Evolutionary conservation across 64 coral and sea anemone species (phyloP), one percentile per base, ranked within the genome.

Genomic region (Catalaphyllia jardinei): DNA sequence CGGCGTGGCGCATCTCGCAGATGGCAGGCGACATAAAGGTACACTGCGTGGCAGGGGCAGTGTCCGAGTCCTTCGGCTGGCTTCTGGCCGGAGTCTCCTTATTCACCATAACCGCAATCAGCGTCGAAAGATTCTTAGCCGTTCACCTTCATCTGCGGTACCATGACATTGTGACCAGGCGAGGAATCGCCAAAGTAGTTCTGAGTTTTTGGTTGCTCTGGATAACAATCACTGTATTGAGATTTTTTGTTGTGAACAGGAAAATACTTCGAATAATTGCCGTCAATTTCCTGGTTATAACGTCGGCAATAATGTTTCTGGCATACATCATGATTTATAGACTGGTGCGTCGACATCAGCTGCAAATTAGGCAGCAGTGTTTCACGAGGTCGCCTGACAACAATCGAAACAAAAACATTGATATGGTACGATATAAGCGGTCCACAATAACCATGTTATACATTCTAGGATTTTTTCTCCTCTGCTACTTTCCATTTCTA

Each of bases 391-490:
- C 63, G 19, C 19, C 62, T 6, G 35, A 10, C 22, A 22, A 71
- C 62, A 28, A 9, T 31, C 65, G 65, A 10, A 64, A 22, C 61
- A 83, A 83, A 31, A 71, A 22, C 31, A 85, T 85, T 15, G 62
- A 71, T 63, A 93, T 88, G 62, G 15, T 62, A 29, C 72, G 74
- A 10, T 93, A 88, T 42, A 88, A 88, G 29, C 71, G 83, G 35
- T 93, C 91, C 4, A 79, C 86, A 1, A 62, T 80, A 8, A 86
- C 77, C 8, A 81, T 82, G 76, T 67, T 93, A 0, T 81, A 88
- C 22, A 88, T 93, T 64, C n/a, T 93, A 42, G 85, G 86, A 8
- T 38, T 93, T 42, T 93, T 88, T 73, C 65, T 93, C 22, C 54
- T 69, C 19, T 93, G 86, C 24, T 93, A 88, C 42, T 61, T 88